phyloP scores from a whole-genome alignment of 2,113 vertebrate genomes.

The Pterocles burchelli region DNA sequence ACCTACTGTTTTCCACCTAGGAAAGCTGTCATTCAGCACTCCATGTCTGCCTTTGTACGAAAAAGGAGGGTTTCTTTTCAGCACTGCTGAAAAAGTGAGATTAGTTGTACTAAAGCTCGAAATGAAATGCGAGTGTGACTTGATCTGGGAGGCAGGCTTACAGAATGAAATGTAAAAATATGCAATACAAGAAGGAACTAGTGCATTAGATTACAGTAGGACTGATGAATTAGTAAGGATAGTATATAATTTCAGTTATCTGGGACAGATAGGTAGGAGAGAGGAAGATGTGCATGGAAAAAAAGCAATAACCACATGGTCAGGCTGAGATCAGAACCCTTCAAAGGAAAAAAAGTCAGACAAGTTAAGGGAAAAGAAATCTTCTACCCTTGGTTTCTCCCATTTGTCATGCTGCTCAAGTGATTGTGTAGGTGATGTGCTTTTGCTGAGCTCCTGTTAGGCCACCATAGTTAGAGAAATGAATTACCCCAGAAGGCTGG shows the following conservation, averaged over 20 bases:
- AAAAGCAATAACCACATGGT: neutral
- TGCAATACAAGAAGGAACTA: neutral
- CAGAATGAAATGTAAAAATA: neutral
- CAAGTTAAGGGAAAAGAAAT: slow-evolving; percentile 4
- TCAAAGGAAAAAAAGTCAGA: neutral
- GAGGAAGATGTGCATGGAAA: neutral
- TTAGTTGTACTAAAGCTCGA: neutral
- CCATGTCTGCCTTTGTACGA: neutral
- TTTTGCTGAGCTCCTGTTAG: slow-evolving; percentile 20
- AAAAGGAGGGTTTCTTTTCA: neutral
- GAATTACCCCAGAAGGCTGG: slow-evolving; percentile 15
- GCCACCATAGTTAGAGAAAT: slow-evolving; percentile 40
- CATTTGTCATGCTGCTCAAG: neutral
- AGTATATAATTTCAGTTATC: slow-evolving; percentile 13
- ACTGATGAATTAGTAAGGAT: slow-evolving; percentile 38
- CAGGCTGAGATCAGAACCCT: neutral
- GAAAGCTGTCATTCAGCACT: neutral
- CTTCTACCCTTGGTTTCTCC: neutral
- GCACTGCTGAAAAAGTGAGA: neutral
- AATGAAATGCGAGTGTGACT: neutral
- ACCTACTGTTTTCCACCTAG: neutral
- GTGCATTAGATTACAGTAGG: neutral
- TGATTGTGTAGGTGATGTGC: neutral
- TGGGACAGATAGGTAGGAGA: neutral
- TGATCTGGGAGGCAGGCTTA: neutral